Conservation (phyloP, 1,140 invertebrate genomes). For the Pentalonia nigronervosa region DNA sequence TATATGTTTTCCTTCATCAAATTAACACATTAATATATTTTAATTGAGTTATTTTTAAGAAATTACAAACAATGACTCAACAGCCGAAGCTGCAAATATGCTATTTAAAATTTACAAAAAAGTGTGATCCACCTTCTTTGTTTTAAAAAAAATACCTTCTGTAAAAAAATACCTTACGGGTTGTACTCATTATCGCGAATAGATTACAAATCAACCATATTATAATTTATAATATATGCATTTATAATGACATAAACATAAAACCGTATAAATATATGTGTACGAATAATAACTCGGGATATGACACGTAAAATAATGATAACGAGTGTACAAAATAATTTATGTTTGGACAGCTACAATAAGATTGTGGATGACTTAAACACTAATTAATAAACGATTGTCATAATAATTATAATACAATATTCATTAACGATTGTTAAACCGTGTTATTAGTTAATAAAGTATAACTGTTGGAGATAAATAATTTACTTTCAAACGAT, state of each 20-base stretch:
- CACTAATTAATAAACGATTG: neutral
- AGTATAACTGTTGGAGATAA: neutral
- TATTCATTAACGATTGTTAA: neutral
- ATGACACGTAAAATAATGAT: neutral
- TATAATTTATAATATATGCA: neutral
- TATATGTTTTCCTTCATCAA: neutral
- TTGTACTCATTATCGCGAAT: neutral
- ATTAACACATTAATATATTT: neutral
- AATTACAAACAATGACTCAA: neutral
- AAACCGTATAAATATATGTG: neutral
- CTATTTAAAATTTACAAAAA: neutral
- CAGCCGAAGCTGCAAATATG: neutral
- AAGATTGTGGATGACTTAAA: neutral
- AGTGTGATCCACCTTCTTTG: neutral
- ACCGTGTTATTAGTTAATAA: neutral
- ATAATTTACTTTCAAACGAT: neutral
- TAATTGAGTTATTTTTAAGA: neutral
- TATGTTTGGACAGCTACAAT: neutral
- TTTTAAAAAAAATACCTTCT: neutral
- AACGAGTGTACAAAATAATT: neutral
- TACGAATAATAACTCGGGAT: neutral
- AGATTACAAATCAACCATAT: neutral
- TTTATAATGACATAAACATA: neutral
- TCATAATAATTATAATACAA: neutral
- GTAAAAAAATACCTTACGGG: neutral